Base-by-base conservation (phyloP, 2,797 vertebrate species). In the Rallus crepitans region DNA sequence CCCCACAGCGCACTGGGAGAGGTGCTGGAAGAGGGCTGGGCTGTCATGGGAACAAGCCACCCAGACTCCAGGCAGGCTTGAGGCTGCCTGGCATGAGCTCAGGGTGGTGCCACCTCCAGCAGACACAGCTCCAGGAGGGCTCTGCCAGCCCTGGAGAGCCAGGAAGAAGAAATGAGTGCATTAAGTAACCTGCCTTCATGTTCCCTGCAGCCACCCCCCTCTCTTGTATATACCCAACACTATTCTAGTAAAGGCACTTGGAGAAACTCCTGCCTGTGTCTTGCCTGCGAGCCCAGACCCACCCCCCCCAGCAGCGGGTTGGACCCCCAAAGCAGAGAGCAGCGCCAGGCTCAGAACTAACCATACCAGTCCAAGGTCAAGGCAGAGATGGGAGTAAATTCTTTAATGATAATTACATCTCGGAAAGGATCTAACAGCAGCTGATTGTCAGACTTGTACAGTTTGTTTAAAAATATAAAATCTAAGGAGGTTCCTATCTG, bases 401-500 rank as follows among this genome's bases (percentile, higher is more conserved):
- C 37, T 98, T 98, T 98, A 98, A 98, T 98, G 87, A 97, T 97
- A 96, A 97, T 97, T 97, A 97, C 96, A 98, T 70, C 91, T 97
- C 77, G 63, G 85, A 91, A 90, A 95, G 64, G 82, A 65, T 94
- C 84, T 75, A 87, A 89, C 82, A 95, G 92, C 87, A 91, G 91
- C 92, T 77, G 79, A 95, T 87, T 86, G 96, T 87, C 90, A 83
- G 91, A 94, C 94, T 96, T 78, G 30, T 77, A 95, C 90, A 91
- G 82, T 94, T 90, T 81, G 42, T 90, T 95, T 96, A 90, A 92
- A 95, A 97, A 94, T 91, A 97, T 92, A 97, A 97, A 97, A 96
- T 86, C 88, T 95, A 95, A 77, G 82, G 72, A 95, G 73, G 66
- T 85, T 93, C 88, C 94, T 87, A 91, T 79, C 93, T 92, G 86